phyloP scores from a whole-genome alignment of 53 echinoderm and acorn worm species.

The Hippasteria phrygiana region DNA sequence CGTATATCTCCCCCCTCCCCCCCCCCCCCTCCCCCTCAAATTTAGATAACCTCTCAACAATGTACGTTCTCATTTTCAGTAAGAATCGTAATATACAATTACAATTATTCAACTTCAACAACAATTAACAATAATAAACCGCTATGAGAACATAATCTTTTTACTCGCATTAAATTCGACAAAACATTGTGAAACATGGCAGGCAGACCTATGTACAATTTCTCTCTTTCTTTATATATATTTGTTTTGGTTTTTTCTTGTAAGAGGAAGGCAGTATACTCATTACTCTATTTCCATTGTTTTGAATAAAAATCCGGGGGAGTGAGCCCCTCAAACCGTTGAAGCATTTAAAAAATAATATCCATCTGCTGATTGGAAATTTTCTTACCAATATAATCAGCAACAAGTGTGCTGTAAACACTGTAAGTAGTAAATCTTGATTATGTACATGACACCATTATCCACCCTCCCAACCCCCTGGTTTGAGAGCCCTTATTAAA shows the following conservation, averaged over 20 bases:
- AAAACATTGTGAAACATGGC: conserved; percentile 51
- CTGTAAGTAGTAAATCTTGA: neutral
- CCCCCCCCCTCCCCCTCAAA: neutral
- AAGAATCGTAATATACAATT: conserved; percentile 45
- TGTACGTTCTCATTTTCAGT: neutral
- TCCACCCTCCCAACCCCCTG: neutral
- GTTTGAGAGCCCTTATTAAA: neutral
- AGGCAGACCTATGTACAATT: conserved; percentile 64
- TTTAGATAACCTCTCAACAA: neutral
- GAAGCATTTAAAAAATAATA: too few species aligned
- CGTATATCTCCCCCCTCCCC: neutral
- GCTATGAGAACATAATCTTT: conserved; percentile 55
- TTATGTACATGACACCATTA: neutral
- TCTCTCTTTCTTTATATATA: conserved; percentile 47
- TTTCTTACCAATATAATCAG: neutral
- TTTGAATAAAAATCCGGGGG: neutral
- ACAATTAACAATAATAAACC: conserved; percentile 44
- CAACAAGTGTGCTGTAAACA: neutral
- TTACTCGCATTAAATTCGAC: conserved; percentile 29
- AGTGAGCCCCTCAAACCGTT: neutral
- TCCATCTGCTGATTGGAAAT: neutral
- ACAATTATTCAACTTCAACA: conserved; percentile 39
- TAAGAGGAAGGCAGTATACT: conserved; percentile 56
- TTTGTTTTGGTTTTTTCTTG: neutral
- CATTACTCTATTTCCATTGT: neutral